phyloP scores from a whole-genome alignment of 2,113 vertebrate genomes.

The Coregonus clupeaformis region DNA sequence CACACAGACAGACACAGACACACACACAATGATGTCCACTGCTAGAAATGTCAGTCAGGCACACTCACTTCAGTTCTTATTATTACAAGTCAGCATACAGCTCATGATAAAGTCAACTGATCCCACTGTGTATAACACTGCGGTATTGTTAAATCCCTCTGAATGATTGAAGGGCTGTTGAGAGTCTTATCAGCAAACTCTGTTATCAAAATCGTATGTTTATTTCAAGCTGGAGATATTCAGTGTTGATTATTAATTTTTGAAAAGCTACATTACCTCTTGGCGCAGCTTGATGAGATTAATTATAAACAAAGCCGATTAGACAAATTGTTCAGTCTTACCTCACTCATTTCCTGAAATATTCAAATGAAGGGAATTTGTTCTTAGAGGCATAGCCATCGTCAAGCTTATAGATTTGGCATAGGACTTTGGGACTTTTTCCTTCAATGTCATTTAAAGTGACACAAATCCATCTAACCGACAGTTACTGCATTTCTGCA shows the following conservation, averaged over 20 bases:
- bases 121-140: neutral
- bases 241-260: neutral
- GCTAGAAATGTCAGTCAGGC: neutral
- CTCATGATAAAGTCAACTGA: neutral
- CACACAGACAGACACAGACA: neutral
- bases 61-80: neutral
- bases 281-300: neutral
- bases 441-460: neutral
- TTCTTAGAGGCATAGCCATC: neutral
- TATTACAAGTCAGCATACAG: neutral
- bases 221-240: neutral
- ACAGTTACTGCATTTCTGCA: neutral
- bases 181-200: conserved; percentile 5
- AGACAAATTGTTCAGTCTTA: neutral
- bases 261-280: conserved; percentile 6
- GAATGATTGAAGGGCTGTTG: conserved; percentile 13
- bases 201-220: conserved; percentile 2
- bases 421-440: neutral
- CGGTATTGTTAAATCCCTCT: neutral
- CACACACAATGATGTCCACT: neutral
- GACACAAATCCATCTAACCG: neutral
- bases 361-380: neutral
- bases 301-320: conserved; percentile 16
- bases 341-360: neutral
- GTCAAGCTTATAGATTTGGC: neutral